Base-by-base conservation (phyloP, 2,888 invertebrate species). In the Ditula angustiorana region DNA sequence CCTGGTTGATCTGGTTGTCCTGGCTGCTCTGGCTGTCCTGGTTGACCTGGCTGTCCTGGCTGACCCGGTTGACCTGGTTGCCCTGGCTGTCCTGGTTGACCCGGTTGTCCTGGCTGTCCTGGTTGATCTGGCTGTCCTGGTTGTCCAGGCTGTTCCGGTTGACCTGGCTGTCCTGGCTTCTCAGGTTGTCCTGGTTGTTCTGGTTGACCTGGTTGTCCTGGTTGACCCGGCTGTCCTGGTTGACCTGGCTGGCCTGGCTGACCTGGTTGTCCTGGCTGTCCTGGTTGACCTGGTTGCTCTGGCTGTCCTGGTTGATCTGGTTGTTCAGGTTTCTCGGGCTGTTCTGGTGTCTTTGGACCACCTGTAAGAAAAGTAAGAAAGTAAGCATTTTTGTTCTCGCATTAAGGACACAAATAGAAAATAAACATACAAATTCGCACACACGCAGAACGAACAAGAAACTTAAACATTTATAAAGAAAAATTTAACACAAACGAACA, bases 171-270 rank as follows among this genome's bases (percentile, higher is more conserved):
- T 0, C 10, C 37, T 28, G 46, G 59, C 2, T 26, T 1, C 0
- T n/a, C 28, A 19, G 59, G 50, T 10, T 37, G 19, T 47, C 21
- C 24, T 49, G 33, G 28, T 2, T 46, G 24, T 0, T n/a, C 53
- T 26, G 52, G 61, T 19, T 41, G 7, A 1, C 4, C 47, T 26
- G 58, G 58, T 0, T 11, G 0, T 1, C 53, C 59, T 37, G 53
- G 65, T 24, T 28, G 19, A 10, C 13, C 33, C 33, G 49, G 53
- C 2, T 58, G 24, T 7, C 26, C 46, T 46, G 58, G 52, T 55
- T 33, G 23, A 0, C 53, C 55, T 35, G 53, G 65, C 26, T 37
- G 26, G 1, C n/a, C 26, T 46, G 49, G 58, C 8, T 53, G 23
- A 2, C 30, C 46, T 50, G 58, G 52, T 41, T 13, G 11, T 1